phyloP scores from a whole-genome alignment of 2,888 invertebrate species.

The Noctua fimbriata region DNA sequence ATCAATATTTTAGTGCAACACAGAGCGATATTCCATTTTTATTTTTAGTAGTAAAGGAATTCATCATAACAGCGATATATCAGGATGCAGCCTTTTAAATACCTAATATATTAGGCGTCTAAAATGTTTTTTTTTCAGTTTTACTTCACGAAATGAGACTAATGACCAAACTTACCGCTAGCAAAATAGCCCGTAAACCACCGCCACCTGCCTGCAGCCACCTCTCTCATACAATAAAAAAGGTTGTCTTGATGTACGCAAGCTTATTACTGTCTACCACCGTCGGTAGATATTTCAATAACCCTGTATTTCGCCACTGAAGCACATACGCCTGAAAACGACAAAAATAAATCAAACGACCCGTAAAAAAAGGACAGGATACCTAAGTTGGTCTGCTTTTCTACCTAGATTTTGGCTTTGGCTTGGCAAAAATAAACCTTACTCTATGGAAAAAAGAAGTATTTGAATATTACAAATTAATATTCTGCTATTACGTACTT shows the following conservation, averaged over 20 bases:
- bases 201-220: too few species aligned
- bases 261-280: slow-evolving; percentile 33
- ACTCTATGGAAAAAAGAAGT: not conserved
- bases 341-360: slow-evolving; percentile 23
- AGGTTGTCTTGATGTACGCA: slow-evolving; percentile 17
- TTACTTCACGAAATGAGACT: not conserved
- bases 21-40: too few species aligned
- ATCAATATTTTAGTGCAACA: too few species aligned
- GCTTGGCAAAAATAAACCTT: not conserved
- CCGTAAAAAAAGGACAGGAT: slow-evolving; percentile 12
- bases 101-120: too few species aligned
- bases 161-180: not conserved
- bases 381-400: not conserved
- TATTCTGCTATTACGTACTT: not conserved
- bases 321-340: slow-evolving; percentile 13
- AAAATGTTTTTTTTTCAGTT: not conserved
- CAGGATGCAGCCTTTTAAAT: too few species aligned
- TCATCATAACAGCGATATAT: not conserved
- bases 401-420: slow-evolving; percentile 4
- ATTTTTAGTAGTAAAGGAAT: too few species aligned
- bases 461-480: not conserved
- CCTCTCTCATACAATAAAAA: slow-evolving; percentile 23
- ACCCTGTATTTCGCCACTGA: slow-evolving; percentile 16
- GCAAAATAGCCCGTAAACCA: not conserved
- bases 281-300: slow-evolving; percentile 29